These are phyloP conservation scores for Microctonus brassicae DNA, from an alignment of 2,888 invertebrate genomes.

Conservation along the genomic window DNA sequence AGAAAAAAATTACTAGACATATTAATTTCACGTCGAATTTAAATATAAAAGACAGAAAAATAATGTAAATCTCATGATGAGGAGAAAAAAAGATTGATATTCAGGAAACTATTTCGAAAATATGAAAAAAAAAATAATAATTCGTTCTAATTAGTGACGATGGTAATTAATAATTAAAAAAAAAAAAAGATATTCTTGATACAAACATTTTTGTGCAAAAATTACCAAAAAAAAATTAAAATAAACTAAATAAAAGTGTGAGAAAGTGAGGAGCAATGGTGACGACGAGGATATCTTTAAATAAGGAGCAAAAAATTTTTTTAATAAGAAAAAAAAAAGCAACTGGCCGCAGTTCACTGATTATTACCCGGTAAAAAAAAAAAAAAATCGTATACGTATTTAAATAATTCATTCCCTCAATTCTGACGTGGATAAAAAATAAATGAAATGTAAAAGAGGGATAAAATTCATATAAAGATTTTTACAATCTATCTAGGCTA, in stretches of 20 bases:
- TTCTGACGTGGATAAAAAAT: conserved; percentile 41
- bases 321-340: conserved; percentile 37
- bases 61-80: neutral
- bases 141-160: conserved; percentile 46
- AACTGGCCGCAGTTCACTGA: conserved; percentile 54
- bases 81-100: conserved; percentile 3
- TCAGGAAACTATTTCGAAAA: conserved; percentile 27
- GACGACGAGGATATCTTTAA: conserved; percentile 14
- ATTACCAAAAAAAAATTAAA: conserved; percentile 49
- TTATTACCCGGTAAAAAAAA: conserved; percentile 52
- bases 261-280: conserved; percentile 37
- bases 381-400: conserved; percentile 36
- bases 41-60: conserved; percentile 7
- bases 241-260: conserved; percentile 41
- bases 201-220: conserved; percentile 65
- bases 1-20: conserved; percentile 21
- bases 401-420: conserved; percentile 51
- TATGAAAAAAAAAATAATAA: conserved; percentile 41
- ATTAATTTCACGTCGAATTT: neutral
- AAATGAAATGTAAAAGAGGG: conserved; percentile 19
- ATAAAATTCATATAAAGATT: conserved; percentile 54
- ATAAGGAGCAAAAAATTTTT: conserved; percentile 30
- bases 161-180: conserved; percentile 49
- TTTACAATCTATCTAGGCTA: conserved; percentile 67
- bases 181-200: conserved; percentile 67